Base-by-base conservation (phyloP, 2,797 vertebrate species). In the Acrossocheilus wenchowensis region DNA sequence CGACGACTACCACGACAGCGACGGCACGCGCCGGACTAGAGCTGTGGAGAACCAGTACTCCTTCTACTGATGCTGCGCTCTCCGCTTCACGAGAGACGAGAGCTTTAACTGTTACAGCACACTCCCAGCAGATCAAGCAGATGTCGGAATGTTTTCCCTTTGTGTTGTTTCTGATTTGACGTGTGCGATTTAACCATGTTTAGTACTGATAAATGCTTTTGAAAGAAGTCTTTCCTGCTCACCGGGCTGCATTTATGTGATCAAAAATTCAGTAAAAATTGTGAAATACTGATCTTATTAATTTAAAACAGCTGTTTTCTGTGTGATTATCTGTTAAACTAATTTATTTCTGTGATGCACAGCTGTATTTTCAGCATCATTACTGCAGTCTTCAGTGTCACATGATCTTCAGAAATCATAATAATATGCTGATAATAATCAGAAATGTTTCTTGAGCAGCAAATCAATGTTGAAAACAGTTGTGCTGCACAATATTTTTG, bases 1-100 rank as follows among this genome's bases (percentile, higher is more conserved):
- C 0, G 98, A 98, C 48, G 98, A 99, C 93, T 96, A 97, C 90
- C 96, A 97, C 0, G 98, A 99, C 0, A 93, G 94, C 1, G 97
- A 98, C 0, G 96, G 96, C 7, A 92, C 95, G 15, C 96, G 96
- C 69, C 94, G 96, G 89, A 94, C 97, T 87, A 94, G 98, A 75
- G 98, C 98, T 0, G 97, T 99, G 60, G 98, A 99, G 92, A 99
- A 99, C 94, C 98, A 99, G 72, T 99, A 99, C 91, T 98, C 98
- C 87, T 99, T 99, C 95, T 99, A 99, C 93, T 99, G 89, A 84
- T 10, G 43, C 36, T 30, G 72, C 64, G 30, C 30, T 30, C 60
- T 62, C 1, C 23, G 23, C 23, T 60, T 60, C 23, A 60, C 6
- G 11, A 72, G 23, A 72, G 41, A 17, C 11, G 0, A 66, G 64